phyloP scores from a whole-genome alignment of 2,888 invertebrate species.

The Horisme vitalbata region DNA sequence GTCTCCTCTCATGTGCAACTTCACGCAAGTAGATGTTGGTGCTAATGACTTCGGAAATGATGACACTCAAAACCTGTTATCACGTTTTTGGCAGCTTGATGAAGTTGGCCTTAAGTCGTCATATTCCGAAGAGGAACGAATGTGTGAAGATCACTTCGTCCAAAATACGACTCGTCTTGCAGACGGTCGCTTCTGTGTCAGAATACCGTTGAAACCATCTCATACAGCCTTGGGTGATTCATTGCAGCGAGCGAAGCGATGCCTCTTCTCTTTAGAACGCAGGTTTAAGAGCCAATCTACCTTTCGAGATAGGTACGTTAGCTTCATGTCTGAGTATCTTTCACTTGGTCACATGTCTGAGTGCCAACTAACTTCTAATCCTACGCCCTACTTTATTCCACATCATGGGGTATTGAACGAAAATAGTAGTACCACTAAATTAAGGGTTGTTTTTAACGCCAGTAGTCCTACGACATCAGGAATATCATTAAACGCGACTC shows the following conservation, averaged over 20 bases:
- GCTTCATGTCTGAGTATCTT: constrained; percentile 35
- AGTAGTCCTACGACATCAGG: constrained; percentile 11
- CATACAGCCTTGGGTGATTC: constrained; percentile 31
- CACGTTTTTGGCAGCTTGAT: constrained; percentile 29
- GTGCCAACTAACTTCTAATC: neutral
- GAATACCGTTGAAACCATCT: constrained; percentile 31
- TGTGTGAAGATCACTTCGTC: constrained; percentile 36
- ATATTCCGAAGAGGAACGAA: constrained; percentile 26
- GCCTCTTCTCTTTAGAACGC: constrained; percentile 10
- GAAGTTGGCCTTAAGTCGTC: constrained; percentile 17
- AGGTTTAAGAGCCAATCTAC: neutral
- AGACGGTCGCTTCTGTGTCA: constrained; percentile 36
- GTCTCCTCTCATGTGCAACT: constrained; percentile 14
- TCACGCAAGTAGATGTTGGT: constrained; percentile 7
- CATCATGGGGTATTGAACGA: constrained; percentile 27
- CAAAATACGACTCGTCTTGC: constrained; percentile 32
- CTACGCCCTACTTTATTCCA: constrained; percentile 5
- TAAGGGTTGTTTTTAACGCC: constrained; percentile 27
- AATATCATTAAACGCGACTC: constrained; percentile 5
- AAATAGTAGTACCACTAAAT: constrained; percentile 23
- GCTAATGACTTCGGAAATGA: neutral
- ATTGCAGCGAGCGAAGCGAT: constrained; percentile 28
- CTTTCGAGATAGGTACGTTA: constrained; percentile 21
- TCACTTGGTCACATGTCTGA: constrained; percentile 33
- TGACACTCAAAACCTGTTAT: constrained; percentile 8